phyloP scores from a whole-genome alignment of 2,113 vertebrate species.

The Oncorhynchus tshawytscha region DNA sequence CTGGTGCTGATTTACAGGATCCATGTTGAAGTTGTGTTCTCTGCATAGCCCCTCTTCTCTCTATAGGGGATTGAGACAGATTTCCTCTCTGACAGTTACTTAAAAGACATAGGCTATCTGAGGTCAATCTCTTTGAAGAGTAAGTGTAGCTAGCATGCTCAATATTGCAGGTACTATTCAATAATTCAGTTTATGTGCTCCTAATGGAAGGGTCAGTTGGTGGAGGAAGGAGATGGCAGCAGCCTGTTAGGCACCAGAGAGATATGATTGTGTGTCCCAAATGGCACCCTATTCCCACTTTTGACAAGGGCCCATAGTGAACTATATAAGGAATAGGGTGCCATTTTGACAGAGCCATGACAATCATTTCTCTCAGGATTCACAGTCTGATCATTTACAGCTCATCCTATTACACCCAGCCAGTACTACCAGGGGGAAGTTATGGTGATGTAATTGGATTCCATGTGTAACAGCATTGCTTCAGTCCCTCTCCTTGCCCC shows the following conservation, averaged over 20 bases:
- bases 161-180: conserved; percentile 66
- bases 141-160: conserved; percentile 44
- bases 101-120: conserved; percentile 40
- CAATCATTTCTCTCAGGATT: conserved; percentile 31
- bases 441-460: conserved; percentile 67
- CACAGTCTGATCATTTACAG: conserved; percentile 47
- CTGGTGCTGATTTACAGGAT: conserved; percentile 5
- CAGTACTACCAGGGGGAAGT: conserved; percentile 41
- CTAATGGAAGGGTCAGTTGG: conserved; percentile 32
- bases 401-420: conserved; percentile 40
- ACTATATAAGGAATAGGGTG: no score
- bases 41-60: conserved; percentile 20
- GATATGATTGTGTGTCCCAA: conserved; percentile 5
- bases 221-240: conserved; percentile 19
- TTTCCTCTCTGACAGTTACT: conserved; percentile 41
- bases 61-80: conserved; percentile 14
- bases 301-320: no score
- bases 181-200: conserved; percentile 60
- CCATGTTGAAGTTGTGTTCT: neutral
- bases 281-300: no score
- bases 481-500: no score
- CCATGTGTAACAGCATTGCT: conserved; percentile 9
- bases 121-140: conserved; percentile 60
- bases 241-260: conserved; percentile 22
- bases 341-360: neutral